A percentile compares a stretch with the other conserved stretches of the same genome.
Evolutionary conservation across 2,113 vertebrate species (phyloP).

Genomic region (Microcebus ravelobensis): DNA sequence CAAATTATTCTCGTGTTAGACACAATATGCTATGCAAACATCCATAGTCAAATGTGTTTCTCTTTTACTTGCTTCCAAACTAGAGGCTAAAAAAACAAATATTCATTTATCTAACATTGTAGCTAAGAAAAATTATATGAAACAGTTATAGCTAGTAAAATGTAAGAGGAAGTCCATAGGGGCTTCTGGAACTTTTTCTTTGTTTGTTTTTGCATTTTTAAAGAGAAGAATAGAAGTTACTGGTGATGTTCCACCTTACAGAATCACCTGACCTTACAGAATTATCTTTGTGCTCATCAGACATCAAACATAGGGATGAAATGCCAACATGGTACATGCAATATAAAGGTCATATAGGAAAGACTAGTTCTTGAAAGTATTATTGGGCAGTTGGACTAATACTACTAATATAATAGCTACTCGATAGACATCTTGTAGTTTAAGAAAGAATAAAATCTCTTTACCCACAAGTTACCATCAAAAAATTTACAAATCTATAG

Average conservation of each 20-base stretch:
- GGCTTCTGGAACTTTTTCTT: not conserved
- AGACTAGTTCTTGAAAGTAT: not conserved
- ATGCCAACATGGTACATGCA: not conserved
- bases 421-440: not conserved
- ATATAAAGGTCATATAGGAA: not conserved
- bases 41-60: not conserved
- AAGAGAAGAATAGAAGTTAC: not conserved
- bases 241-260: not conserved
- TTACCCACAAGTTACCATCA: not conserved
- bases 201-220: not conserved
- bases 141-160: not conserved
- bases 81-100: not conserved
- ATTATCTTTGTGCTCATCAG: not conserved
- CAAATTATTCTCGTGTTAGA: no score
- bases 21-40: not conserved
- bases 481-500: not conserved
- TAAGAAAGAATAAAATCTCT: not conserved
- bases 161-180: not conserved
- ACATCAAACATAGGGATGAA: not conserved
- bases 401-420: not conserved
- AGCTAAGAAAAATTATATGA: not conserved
- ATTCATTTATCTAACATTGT: not conserved
- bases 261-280: not conserved
- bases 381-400: not conserved
- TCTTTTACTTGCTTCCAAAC: not conserved